Base-by-base conservation (phyloP, 2,888 invertebrate species). In the Catonia carolina region DNA sequence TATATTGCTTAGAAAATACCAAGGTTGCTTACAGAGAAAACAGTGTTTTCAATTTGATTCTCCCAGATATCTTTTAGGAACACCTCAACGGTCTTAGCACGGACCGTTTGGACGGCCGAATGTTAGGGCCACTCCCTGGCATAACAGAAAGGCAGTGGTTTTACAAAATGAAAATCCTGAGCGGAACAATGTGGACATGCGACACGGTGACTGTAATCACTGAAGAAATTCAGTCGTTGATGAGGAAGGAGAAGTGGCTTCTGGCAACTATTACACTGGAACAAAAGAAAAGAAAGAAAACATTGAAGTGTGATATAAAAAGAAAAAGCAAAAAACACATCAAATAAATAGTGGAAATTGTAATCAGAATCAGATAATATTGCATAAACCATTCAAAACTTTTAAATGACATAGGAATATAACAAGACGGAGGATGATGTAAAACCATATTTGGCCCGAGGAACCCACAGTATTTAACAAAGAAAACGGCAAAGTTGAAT, bases 101-200 rank as follows among this genome's bases (percentile, higher is more conserved):
- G 56, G 56, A 58, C 63, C 56, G 60, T 59, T 35, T 61, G 56
- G 33, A 63, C 59, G 58, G 59, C 64, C 63, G 79, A 81, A 85
- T 84, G 89, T 89, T 89, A 90, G 85, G 89, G 89, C 86, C 87
- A 86, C 65, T 83, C 83, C 75, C 87, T 85, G 69, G 86, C 82
- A 80, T 86, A 91, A 78, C 89, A 89, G 74, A 84, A 84, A 63
- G 81, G 78, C 70, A 96, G 78, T 53, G 92, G 89, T 78, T 94
- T 94, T 66, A 95, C 92, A 78, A 96, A 96, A 78, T 97, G 96
- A 56, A 89, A 88, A 76, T 96, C 96, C 68, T 87, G 80, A 53
- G 85, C 83, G 68, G 87, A 84, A 79, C 96, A 97, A 73, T 89
- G 89, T 35, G 92, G 92, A 75, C 97, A 97, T 66, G 88, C 84